Evolutionary conservation across 2,888 invertebrate species (phyloP).

Genomic region (Leptopilina drosophilae): DNA sequence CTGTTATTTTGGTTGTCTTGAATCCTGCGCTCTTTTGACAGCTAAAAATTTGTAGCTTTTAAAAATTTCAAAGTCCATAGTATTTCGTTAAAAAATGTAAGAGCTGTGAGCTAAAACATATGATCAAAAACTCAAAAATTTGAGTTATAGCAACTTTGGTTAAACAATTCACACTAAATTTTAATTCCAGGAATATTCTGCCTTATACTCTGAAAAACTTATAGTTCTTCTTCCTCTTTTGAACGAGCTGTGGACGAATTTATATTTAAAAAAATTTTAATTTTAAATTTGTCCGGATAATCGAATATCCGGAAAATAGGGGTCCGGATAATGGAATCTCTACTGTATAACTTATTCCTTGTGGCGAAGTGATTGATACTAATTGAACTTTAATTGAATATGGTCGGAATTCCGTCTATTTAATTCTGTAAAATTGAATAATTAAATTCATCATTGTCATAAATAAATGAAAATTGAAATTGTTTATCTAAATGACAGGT

Average conservation of each 20-base stretch:
- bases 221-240: background rate
- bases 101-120: background rate
- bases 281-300: too few species aligned
- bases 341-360: too few species aligned
- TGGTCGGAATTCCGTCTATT: background rate
- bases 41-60: background rate
- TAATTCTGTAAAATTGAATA: background rate
- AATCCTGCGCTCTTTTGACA: background rate
- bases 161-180: background rate
- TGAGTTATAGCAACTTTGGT: background rate
- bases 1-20: too few species aligned
- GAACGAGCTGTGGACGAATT: background rate
- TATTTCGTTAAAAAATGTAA: background rate
- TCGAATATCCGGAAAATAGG: too few species aligned
- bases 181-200: background rate
- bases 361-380: too few species aligned
- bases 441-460: background rate
- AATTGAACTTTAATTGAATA: background rate
- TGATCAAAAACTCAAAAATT: background rate
- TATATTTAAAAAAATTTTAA: too few species aligned
- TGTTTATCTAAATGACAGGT: conserved; percentile 5
- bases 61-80: background rate
- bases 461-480: conserved; percentile 6
- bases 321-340: too few species aligned
- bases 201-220: background rate